These are phyloP conservation scores for Folsomia candida DNA, from an alignment of 2,888 invertebrate genomes.

Conservation along the genomic window DNA sequence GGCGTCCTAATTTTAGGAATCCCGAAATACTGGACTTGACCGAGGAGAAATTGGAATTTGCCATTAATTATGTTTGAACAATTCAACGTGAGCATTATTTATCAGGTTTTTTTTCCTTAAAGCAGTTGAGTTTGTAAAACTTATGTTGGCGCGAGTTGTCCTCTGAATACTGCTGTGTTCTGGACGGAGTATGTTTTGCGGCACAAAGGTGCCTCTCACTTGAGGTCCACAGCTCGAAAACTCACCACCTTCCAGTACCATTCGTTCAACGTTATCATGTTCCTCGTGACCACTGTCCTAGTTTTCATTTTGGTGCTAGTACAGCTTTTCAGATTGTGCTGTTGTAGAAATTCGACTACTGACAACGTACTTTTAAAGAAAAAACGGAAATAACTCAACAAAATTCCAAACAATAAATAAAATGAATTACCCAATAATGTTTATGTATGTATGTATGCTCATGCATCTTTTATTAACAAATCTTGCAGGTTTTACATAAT, in stretches of 20 bases:
- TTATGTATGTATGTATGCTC: too few relatives aligned
- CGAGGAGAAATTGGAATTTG: slow-evolving; percentile 56
- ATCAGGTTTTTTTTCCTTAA: too few relatives aligned
- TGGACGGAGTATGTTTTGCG: slow-evolving; percentile 45
- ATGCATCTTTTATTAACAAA: too few relatives aligned
- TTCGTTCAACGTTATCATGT: slow-evolving; percentile 46
- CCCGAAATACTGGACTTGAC: slow-evolving; percentile 51
- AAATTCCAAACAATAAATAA: background rate
- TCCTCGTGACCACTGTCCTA: slow-evolving; percentile 13
- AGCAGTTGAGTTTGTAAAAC: too few relatives aligned
- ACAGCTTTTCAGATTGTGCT: background rate
- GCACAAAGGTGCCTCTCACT: slow-evolving; percentile 52
- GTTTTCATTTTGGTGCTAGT: background rate
- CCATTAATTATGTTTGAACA: slow-evolving; percentile 28
- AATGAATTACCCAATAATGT: too few relatives aligned
- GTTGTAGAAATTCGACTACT: too few relatives aligned
- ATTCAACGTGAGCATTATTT: too few relatives aligned
- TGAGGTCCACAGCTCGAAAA: slow-evolving; percentile 47
- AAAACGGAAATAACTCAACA: too few relatives aligned
- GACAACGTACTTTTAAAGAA: too few relatives aligned
- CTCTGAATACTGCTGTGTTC: slow-evolving; percentile 44
- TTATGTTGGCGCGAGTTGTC: slow-evolving; percentile 33
- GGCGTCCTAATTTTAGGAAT: background rate
- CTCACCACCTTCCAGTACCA: slow-evolving; percentile 45
- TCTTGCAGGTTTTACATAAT: too few relatives aligned